Percentiles rank a stretch among this genome's conserved stretches.
Conservation (phyloP, 92 coral and sea anemone genomes). For the Desmophyllum pertusum region DNA sequence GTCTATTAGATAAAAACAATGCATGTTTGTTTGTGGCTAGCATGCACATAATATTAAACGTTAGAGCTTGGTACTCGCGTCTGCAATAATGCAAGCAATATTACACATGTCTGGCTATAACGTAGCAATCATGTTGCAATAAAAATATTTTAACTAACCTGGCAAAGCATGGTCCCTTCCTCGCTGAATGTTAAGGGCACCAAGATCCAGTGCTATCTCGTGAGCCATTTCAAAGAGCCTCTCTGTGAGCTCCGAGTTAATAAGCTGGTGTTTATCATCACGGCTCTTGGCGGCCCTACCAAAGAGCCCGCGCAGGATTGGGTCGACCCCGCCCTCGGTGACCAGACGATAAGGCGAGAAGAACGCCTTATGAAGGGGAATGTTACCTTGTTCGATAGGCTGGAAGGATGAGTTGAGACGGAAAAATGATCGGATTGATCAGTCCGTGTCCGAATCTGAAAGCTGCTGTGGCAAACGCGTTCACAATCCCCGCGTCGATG, state of each 20-base stretch:
- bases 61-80: background rate
- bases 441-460: conserved; percentile 92
- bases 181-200: conserved; percentile 92
- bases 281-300: conserved; percentile 87
- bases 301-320: conserved; percentile 87
- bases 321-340: conserved; percentile 96
- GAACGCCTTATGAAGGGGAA: conserved; percentile 94
- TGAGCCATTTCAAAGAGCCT: conserved; percentile 98
- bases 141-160: background rate
- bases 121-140: background rate
- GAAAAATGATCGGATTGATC: conserved; percentile 84
- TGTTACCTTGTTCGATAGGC: conserved; percentile 83
- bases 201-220: conserved; percentile 95
- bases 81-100: background rate
- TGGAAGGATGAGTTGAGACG: conserved; percentile 92
- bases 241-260: conserved; percentile 93
- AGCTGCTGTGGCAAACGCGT: conserved; percentile 97
- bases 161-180: conserved; percentile 99
- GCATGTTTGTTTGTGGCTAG: background rate
- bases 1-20: too few relatives aligned
- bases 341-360: conserved; percentile 97
- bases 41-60: background rate
- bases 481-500: conserved; percentile 80
- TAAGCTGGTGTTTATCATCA: conserved; percentile 68
- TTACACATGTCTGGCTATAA: background rate